phyloP scores from a whole-genome alignment of 2,888 invertebrate species.

The Agrenia bidenticulata region DNA sequence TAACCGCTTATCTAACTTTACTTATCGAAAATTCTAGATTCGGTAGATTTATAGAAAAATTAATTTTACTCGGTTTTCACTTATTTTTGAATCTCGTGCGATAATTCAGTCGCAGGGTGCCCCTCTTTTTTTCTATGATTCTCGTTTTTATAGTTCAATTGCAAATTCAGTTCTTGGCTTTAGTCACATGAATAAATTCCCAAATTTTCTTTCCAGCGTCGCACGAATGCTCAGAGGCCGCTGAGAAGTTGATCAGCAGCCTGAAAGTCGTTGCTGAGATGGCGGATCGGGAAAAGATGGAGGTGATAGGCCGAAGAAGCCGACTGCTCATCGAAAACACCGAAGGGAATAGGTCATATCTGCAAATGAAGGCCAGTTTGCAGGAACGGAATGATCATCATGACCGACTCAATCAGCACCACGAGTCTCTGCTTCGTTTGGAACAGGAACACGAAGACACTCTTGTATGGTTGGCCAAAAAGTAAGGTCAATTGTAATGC shows the following conservation, averaged over 20 bases:
- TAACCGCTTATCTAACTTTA: too few relatives aligned
- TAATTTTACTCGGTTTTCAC: too few relatives aligned
- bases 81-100: too few relatives aligned
- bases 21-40: too few relatives aligned
- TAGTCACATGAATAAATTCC: too few relatives aligned
- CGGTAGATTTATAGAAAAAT: too few relatives aligned
- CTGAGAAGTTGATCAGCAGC: not conserved
- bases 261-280: not conserved
- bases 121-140: not conserved
- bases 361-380: slow-evolving; percentile 41
- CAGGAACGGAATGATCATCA: slow-evolving; percentile 46
- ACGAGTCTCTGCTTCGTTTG: slow-evolving; percentile 41
- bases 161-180: too few relatives aligned
- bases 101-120: too few relatives aligned
- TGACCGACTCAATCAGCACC: slow-evolving; percentile 45
- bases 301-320: slow-evolving; percentile 49
- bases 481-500: slow-evolving; percentile 3
- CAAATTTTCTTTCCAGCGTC: too few relatives aligned
- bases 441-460: slow-evolving; percentile 48
- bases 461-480: slow-evolving; percentile 35
- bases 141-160: not conserved
- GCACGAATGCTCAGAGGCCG: not conserved
- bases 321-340: slow-evolving; percentile 42
- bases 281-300: slow-evolving; percentile 33
- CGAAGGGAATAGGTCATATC: slow-evolving; percentile 41